Conservation (phyloP, 2,113 vertebrate genomes). For the Dasyprocta punctata region DNA sequence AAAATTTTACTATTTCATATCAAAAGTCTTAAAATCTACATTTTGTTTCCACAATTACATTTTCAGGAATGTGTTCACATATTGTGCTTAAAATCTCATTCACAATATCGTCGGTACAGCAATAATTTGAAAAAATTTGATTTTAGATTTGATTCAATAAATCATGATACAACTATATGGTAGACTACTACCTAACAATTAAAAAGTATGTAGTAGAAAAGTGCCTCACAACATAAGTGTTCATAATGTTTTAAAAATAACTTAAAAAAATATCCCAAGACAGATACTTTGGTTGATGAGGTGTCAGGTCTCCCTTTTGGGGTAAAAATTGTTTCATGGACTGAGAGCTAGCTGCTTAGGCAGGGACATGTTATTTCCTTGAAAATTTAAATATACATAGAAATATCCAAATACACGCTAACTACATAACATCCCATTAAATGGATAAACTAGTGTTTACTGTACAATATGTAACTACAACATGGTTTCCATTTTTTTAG, state of each 20-base stretch:
- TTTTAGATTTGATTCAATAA: slow-evolving; percentile 7
- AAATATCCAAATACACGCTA: not conserved
- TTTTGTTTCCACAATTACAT: slow-evolving; percentile 16
- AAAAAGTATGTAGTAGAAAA: not conserved
- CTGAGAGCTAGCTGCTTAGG: not conserved
- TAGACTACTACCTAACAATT: not conserved
- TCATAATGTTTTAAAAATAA: not conserved
- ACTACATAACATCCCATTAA: not conserved
- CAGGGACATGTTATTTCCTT: not conserved
- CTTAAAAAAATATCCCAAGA: not conserved
- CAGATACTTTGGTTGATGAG: not conserved
- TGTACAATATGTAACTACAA: not conserved
- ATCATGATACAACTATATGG: not conserved
- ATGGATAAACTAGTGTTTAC: not conserved
- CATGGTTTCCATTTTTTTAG: not conserved
- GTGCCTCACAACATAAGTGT: not conserved
- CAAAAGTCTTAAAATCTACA: not conserved
- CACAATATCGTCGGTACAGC: not conserved
- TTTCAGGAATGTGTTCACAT: slow-evolving; percentile 17
- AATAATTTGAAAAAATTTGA: slow-evolving; percentile 23
- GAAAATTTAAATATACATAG: not conserved
- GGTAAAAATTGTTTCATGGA: not conserved
- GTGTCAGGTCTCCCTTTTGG: not conserved
- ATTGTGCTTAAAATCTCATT: not conserved
- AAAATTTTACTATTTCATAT: not conserved